Percentiles rank a stretch among this genome's conserved stretches.
Conservation (phyloP, 1,140 invertebrate genomes). For the Solenopsis invicta region DNA sequence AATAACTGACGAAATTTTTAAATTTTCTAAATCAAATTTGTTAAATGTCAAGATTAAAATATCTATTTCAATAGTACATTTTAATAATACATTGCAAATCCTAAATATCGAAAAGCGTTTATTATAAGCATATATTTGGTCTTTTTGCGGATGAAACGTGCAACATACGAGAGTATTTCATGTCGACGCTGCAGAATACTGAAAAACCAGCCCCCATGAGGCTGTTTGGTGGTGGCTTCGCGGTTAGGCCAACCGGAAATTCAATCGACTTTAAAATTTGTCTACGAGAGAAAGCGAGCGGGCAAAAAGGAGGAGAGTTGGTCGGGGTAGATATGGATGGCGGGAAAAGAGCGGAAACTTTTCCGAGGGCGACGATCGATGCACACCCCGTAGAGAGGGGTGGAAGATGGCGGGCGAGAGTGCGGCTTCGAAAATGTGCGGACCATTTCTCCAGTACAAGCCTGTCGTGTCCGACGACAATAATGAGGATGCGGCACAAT, state of each 20-base stretch:
- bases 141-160: constrained; percentile 39
- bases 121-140: constrained; percentile 30
- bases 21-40: neutral
- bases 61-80: neutral
- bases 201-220: constrained; percentile 56
- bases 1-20: neutral
- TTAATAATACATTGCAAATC: neutral
- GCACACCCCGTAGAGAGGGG: constrained; percentile 46
- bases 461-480: constrained; percentile 65
- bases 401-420: constrained; percentile 35
- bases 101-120: constrained; percentile 22
- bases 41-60: neutral
- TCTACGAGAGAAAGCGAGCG: constrained; percentile 48
- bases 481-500: constrained; percentile 74
- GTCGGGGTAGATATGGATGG: constrained; percentile 10
- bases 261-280: constrained; percentile 75
- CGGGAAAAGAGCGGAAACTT: constrained; percentile 66
- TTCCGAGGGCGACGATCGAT: constrained; percentile 70
- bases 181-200: constrained; percentile 52
- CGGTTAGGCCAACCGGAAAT: constrained; percentile 67
- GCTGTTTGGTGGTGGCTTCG: constrained; percentile 60
- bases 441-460: constrained; percentile 72
- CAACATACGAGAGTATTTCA: constrained; percentile 41
- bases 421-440: constrained; percentile 73
- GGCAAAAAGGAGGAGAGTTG: constrained; percentile 47